Evolutionary conservation across 2,797 vertebrate genomes (phyloP).

Genomic region (Labroides dimidiatus): DNA sequence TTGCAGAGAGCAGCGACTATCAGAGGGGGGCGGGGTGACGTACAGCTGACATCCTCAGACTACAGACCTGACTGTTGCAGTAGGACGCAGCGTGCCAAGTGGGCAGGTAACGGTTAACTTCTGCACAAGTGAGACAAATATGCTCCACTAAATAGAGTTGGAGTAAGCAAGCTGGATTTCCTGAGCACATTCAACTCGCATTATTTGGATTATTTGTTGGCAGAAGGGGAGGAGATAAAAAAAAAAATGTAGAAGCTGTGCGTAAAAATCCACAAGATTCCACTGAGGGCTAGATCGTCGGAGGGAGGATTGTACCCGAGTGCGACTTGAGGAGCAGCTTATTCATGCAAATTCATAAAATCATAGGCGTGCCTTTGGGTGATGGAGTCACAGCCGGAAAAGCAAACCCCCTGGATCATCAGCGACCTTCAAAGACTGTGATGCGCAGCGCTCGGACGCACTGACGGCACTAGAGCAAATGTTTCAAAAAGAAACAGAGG

Average conservation of each 20-base stretch:
- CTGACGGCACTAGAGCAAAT: slow-evolving; percentile 55
- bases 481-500: slow-evolving; percentile 52
- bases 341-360: slow-evolving; percentile 87
- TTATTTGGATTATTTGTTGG: slow-evolving; percentile 42
- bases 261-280: slow-evolving; percentile 65
- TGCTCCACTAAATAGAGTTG: slow-evolving; percentile 32
- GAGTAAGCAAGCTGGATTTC: slow-evolving; percentile 41
- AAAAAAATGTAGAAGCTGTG: slow-evolving; percentile 56
- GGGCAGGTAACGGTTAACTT: slow-evolving; percentile 66
- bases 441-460: slow-evolving; percentile 79
- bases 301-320: slow-evolving; percentile 61
- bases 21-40: slow-evolving; percentile 56
- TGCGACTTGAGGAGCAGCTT: slow-evolving; percentile 65
- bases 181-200: slow-evolving; percentile 32
- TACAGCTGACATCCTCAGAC: slow-evolving; percentile 52
- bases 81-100: slow-evolving; percentile 34
- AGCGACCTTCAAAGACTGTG: slow-evolving; percentile 85
- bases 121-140: slow-evolving; percentile 34
- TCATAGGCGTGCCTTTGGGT: slow-evolving; percentile 88
- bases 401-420: slow-evolving; percentile 86
- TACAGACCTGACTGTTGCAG: slow-evolving; percentile 41
- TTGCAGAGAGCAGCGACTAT: slow-evolving; percentile 23
- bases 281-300: slow-evolving; percentile 50
- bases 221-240: slow-evolving; percentile 30
- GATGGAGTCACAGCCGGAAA: slow-evolving; percentile 87